Conservation (phyloP, 2,888 invertebrate species). For the Apotomis capreana region DNA sequence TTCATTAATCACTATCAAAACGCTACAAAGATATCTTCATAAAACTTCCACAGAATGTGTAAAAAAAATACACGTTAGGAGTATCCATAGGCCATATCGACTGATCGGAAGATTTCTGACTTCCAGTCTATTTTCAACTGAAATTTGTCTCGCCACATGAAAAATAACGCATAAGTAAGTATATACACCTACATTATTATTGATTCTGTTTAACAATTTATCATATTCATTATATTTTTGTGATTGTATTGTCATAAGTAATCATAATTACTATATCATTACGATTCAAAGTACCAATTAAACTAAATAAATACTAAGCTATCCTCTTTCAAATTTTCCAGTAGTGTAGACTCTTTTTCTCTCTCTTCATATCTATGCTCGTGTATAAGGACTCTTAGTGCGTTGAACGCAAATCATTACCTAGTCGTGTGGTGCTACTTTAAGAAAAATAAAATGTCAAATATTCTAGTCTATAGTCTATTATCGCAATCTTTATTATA, state of each 20-base stretch:
- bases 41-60: no score
- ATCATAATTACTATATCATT: conserved; percentile 2
- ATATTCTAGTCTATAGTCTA: not conserved
- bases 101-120: no score
- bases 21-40: no score
- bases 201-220: no score
- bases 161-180: no score
- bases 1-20: no score
- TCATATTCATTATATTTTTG: not conserved
- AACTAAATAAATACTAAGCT: conserved; percentile 44
- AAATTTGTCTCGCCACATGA: no score
- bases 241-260: no score
- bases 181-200: no score
- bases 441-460: conserved; percentile 47
- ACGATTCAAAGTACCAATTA: conserved; percentile 44
- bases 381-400: conserved; percentile 44
- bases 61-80: no score
- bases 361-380: conserved; percentile 50
- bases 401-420: conserved; percentile 54
- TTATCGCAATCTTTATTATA: not conserved
- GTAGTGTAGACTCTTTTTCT: conserved; percentile 50
- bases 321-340: conserved; percentile 52
- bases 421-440: conserved; percentile 74
- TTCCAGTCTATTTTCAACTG: no score
- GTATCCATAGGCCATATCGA: no score